phyloP scores from a whole-genome alignment of 2,113 vertebrate species.

The Euleptes europaea region DNA sequence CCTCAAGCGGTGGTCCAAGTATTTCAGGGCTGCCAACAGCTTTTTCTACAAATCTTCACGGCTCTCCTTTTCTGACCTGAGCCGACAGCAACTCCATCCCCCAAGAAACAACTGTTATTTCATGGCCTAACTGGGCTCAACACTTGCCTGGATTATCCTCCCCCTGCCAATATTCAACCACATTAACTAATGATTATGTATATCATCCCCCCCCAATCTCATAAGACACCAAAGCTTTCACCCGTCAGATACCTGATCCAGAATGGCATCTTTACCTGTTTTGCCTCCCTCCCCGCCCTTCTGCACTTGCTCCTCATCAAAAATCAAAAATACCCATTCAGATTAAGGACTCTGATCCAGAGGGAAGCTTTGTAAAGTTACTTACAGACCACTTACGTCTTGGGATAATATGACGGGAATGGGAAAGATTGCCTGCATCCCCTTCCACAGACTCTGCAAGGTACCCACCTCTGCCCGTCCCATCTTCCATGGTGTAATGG shows the following conservation, averaged over 20 bases:
- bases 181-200: not conserved
- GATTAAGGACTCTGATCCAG: not conserved
- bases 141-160: not conserved
- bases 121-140: not conserved
- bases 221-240: not conserved
- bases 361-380: not conserved
- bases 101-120: not conserved
- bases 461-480: not conserved
- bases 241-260: not conserved
- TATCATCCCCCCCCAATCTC: not conserved
- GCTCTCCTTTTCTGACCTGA: slow-evolving; percentile 10
- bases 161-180: not conserved
- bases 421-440: not conserved
- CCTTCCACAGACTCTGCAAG: not conserved
- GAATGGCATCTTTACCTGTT: not conserved
- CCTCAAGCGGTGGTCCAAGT: not conserved
- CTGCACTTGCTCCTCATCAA: not conserved
- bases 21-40: not conserved
- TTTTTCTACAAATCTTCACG: not conserved
- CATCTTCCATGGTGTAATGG: slow-evolving; percentile 18
- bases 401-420: not conserved
- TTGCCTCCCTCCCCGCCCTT: not conserved
- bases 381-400: not conserved
- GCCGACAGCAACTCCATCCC: slow-evolving; percentile 1
- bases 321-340: not conserved